A percentile compares a stretch with the other conserved stretches of the same genome.
Evolutionary conservation across 1,140 invertebrate genomes (phyloP).

Genomic region (Daktulosphaira vitifoliae): DNA sequence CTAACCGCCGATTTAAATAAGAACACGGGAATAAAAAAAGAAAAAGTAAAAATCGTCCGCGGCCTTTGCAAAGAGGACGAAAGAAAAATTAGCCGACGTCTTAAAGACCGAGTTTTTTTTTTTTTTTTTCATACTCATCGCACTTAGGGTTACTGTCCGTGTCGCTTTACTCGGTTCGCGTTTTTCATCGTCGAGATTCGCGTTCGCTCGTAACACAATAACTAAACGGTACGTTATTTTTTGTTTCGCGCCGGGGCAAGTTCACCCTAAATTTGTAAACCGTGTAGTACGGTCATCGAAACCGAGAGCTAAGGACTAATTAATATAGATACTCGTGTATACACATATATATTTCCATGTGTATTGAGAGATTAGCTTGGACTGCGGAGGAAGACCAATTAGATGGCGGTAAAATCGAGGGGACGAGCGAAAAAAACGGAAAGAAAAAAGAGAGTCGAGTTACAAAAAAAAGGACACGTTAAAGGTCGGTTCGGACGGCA

Average conservation of each 20-base stretch:
- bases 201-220: too few relatives aligned
- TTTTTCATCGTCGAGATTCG: neutral
- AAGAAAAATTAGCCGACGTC: conserved; percentile 24
- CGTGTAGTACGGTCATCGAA: conserved; percentile 1
- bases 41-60: neutral
- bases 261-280: neutral
- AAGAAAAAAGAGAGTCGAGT: neutral
- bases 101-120: neutral
- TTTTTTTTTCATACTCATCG: conserved; percentile 8
- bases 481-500: conserved; percentile 23
- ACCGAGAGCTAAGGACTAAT: neutral
- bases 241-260: too few relatives aligned
- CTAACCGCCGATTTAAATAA: conserved; percentile 32
- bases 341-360: too few relatives aligned
- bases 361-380: too few relatives aligned
- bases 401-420: conserved; percentile 25
- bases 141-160: neutral
- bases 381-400: conserved; percentile 15
- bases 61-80: neutral
- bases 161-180: neutral
- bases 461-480: conserved; percentile 24
- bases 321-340: too few relatives aligned
- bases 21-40: conserved; percentile 10
- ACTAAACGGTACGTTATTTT: too few relatives aligned
- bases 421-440: neutral